Conservation (phyloP, 1,140 invertebrate species). For the Drosophila nikananu region DNA sequence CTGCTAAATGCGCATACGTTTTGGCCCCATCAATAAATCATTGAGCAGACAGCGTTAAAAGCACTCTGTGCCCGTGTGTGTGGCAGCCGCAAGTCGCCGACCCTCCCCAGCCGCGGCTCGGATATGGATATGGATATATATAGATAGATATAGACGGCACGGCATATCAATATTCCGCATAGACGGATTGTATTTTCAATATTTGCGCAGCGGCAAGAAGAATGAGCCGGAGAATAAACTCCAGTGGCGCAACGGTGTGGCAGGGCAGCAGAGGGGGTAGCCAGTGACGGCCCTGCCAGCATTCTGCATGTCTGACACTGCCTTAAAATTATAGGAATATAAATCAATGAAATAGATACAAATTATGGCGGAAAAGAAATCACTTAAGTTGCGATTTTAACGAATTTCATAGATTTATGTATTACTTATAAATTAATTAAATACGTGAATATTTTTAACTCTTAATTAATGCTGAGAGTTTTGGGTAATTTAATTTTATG, state of each 20-base stretch:
- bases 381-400: not conserved
- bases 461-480: not conserved
- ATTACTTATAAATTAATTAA: too few relatives aligned
- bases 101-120: slow-evolving; percentile 7
- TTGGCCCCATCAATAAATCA: slow-evolving; percentile 77
- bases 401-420: too few relatives aligned
- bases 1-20: slow-evolving; percentile 68
- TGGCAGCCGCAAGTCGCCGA: slow-evolving; percentile 41
- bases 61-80: slow-evolving; percentile 46
- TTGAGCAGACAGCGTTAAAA: slow-evolving; percentile 81
- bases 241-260: slow-evolving; percentile 22
- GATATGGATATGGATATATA: slow-evolving; percentile 31
- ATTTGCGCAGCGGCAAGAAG: slow-evolving; percentile 75
- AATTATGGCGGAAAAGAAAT: not conserved
- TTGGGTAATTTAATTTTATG: not conserved
- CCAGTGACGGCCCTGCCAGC: not conserved
- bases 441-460: not conserved
- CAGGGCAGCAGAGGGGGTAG: not conserved
- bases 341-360: not conserved
- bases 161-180: slow-evolving; percentile 82
- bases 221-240: slow-evolving; percentile 36
- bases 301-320: slow-evolving; percentile 7
- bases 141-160: slow-evolving; percentile 57
- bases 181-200: slow-evolving; percentile 83
- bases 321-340: not conserved